Base-by-base conservation (phyloP, 2,797 vertebrate species). In the Petrocephalus schoutedeni region DNA sequence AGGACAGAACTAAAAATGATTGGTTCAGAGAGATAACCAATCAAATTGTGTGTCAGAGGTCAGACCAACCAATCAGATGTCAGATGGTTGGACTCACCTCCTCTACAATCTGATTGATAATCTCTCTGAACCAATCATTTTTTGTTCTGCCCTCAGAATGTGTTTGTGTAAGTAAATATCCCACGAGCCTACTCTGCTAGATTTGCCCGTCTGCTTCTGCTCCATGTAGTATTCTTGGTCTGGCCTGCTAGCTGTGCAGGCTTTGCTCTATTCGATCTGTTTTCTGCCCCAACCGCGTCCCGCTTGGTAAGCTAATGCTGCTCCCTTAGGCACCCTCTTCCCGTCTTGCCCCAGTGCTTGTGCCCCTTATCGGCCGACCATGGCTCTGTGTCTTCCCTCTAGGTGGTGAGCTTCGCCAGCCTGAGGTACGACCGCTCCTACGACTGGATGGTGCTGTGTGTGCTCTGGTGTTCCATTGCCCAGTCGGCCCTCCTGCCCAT, bases 371-470 rank as follows among this genome's bases (percentile, higher is more conserved):
- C 21, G 82, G 51, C 2, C 49, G 12, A 28, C 82, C 19, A 1
- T 54, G 21, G 16, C 16, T 51, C 67, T 89, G 12, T 5, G 4
- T 67, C 71, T 87, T 77, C 86, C 87, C 49, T 59, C 45, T 94
- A 98, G 97, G 97, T 97, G 94, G 97, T 98, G 92, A 98, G 97
- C 91, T 97, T 98, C 91, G 96, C 97, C 91, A 98, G 97, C 89
- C 94, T 98, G 92, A 96, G 96, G 93, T 97, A 96, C 0, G 95
- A 97, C 4, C 93, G 94, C 87, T 96, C 97, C 2, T 96, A 97
- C 3, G 95, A 95, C 91, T 98, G 97, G 97, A 98, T 98, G 98
- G 96, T 97, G 10, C 91, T 97, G 89, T 98, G 97, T 4, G 95
- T 98, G 89, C 94, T 98, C 51, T 98, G 98, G 98, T 98, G 98